These are phyloP conservation scores for Neoitamus cyanurus DNA, from an alignment of 2,888 invertebrate genomes.

Conservation along the genomic window DNA sequence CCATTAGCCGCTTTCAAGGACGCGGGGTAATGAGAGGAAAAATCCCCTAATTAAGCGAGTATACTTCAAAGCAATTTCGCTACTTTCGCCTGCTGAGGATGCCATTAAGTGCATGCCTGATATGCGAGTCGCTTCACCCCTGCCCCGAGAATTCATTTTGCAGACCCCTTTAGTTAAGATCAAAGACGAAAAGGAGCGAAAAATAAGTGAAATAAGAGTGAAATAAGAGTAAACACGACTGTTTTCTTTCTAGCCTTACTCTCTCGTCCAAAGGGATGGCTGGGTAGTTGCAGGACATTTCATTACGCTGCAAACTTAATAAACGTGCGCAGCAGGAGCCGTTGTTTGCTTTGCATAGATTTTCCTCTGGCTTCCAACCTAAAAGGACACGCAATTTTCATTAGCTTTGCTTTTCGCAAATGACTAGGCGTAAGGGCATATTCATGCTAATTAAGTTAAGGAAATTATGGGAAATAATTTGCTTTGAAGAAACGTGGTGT, in stretches of 20 bases:
- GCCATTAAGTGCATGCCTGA: background rate
- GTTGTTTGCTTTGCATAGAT: background rate
- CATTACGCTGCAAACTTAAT: background rate
- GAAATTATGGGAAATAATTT: background rate
- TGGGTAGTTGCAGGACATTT: background rate
- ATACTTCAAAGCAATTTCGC: slow-evolving; percentile 9
- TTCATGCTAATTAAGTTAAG: background rate
- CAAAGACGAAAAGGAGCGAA: background rate
- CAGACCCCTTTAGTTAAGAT: background rate
- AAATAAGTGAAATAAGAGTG: background rate
- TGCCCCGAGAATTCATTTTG: background rate
- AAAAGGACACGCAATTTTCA: background rate
- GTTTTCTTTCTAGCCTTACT: background rate
- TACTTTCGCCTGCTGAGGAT: background rate
- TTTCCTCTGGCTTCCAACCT: background rate
- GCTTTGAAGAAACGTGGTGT: background rate
- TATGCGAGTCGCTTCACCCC: background rate
- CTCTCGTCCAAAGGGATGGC: background rate
- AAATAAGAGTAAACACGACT: background rate
- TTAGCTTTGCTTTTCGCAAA: background rate
- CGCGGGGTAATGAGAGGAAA: slow-evolving; percentile 21
- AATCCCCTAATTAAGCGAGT: slow-evolving; percentile 21
- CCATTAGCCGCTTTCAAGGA: background rate
- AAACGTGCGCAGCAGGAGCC: background rate
- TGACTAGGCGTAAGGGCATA: background rate